These are phyloP conservation scores for Phaethon lepturus DNA, from an alignment of 2,113 vertebrate genomes.

Conservation along the genomic window DNA sequence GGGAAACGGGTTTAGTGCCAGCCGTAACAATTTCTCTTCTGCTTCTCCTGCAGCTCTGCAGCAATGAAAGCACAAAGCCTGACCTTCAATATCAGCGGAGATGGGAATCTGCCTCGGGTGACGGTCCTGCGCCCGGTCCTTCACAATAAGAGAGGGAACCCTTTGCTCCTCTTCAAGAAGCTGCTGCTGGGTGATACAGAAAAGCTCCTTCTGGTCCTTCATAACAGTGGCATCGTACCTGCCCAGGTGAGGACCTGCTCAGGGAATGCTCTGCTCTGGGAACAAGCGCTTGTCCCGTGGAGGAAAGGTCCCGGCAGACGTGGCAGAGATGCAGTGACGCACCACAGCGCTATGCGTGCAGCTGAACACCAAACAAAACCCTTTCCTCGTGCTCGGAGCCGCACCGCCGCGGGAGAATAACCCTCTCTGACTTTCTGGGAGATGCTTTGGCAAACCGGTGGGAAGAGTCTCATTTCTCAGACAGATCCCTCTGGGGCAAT, in stretches of 20 bases:
- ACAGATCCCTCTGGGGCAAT: too few relatives aligned
- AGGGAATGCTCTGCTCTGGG: neutral
- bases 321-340: neutral
- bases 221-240: conserved; percentile 78
- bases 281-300: neutral
- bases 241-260: conserved; percentile 77
- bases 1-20: neutral
- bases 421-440: too few relatives aligned
- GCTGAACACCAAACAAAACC: neutral
- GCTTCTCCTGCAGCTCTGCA: conserved; percentile 36
- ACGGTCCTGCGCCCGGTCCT: conserved; percentile 77
- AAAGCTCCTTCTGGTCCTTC: conserved; percentile 80
- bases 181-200: conserved; percentile 74
- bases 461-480: neutral
- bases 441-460: neutral
- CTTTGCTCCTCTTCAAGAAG: conserved; percentile 83
- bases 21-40: neutral
- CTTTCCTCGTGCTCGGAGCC: too few relatives aligned
- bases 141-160: conserved; percentile 71
- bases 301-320: neutral
- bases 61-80: conserved; percentile 65
- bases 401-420: neutral
- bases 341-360: neutral
- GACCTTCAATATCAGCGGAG: conserved; percentile 82
- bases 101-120: conserved; percentile 84